Conservation (phyloP, 2,888 invertebrate species). For the Petrolisthes cinctipes region DNA sequence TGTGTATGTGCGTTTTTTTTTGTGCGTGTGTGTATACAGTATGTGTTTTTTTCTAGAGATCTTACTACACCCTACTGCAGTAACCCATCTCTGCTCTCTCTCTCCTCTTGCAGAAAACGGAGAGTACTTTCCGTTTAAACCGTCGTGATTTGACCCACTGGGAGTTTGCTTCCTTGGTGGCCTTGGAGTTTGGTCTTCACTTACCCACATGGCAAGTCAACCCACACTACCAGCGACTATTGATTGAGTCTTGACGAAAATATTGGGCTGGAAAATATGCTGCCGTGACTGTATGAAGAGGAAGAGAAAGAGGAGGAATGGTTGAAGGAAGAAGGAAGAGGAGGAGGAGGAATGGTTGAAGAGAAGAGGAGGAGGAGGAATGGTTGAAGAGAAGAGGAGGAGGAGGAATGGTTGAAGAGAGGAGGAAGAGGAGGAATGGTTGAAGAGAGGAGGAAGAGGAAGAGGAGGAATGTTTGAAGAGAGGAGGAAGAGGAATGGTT, state of each 20-base stretch:
- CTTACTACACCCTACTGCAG: no score
- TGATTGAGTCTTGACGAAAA: conserved; percentile 62
- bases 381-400: not conserved
- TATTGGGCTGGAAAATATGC: conserved; percentile 17
- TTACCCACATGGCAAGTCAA: conserved; percentile 91
- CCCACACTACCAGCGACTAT: conserved; percentile 93
- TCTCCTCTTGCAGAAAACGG: conserved; percentile 80
- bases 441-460: no score
- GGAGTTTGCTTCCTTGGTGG: conserved; percentile 94
- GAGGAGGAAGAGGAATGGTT: not conserved
- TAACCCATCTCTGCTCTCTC: not conserved
- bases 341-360: not conserved
- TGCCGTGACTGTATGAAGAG: not conserved
- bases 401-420: no score
- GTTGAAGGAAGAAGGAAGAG: no score
- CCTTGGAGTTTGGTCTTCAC: conserved; percentile 93
- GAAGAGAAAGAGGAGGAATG: not conserved
- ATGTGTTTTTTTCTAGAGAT: not conserved
- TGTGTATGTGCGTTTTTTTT: not conserved
- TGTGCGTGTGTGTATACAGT: not conserved
- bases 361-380: not conserved
- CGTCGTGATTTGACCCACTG: conserved; percentile 90
- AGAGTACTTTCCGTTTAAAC: conserved; percentile 89
- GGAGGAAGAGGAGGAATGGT: no score
- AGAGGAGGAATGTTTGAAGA: no score